Evolutionary conservation across 2,797 vertebrate species (phyloP).

Genomic region (Xenops minutus): DNA sequence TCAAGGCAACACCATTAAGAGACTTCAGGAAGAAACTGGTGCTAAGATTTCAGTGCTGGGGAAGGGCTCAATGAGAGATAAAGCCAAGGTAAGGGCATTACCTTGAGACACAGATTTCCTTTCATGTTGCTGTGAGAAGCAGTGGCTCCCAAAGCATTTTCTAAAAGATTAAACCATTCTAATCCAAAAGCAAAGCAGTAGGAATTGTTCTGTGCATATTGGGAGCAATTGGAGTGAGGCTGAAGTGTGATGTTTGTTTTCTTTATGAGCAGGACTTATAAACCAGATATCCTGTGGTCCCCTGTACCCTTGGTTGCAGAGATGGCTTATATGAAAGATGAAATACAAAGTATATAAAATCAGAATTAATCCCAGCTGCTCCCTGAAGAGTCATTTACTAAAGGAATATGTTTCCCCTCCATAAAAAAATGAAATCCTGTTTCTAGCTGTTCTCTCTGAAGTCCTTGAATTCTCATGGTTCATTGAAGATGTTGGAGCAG

Average conservation of each 20-base stretch:
- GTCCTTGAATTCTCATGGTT: neutral
- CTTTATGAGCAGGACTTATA: neutral
- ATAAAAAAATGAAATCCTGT: neutral
- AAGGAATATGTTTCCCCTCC: neutral
- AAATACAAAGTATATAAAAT: neutral
- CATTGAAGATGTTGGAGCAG: neutral
- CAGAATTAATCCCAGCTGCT: neutral
- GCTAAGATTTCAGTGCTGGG: conserved; percentile 97
- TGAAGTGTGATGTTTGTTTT: neutral
- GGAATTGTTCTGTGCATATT: neutral
- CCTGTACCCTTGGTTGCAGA: neutral
- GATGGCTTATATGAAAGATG: neutral
- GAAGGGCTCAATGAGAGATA: conserved; percentile 98
- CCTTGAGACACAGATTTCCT: rapidly evolving
- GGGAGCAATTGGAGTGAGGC: neutral
- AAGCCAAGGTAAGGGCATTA: conserved; percentile 86
- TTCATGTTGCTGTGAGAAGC: rapidly evolving
- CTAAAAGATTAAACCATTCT: neutral
- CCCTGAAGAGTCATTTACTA: neutral
- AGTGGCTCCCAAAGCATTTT: neutral
- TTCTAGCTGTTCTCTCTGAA: neutral
- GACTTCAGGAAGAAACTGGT: conserved; percentile 95
- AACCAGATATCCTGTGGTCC: neutral
- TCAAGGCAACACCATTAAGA: conserved; percentile 97
- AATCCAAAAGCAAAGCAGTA: neutral